phyloP scores from a whole-genome alignment of 2,113 vertebrate genomes.

The Mesoclemmys tuberculata region DNA sequence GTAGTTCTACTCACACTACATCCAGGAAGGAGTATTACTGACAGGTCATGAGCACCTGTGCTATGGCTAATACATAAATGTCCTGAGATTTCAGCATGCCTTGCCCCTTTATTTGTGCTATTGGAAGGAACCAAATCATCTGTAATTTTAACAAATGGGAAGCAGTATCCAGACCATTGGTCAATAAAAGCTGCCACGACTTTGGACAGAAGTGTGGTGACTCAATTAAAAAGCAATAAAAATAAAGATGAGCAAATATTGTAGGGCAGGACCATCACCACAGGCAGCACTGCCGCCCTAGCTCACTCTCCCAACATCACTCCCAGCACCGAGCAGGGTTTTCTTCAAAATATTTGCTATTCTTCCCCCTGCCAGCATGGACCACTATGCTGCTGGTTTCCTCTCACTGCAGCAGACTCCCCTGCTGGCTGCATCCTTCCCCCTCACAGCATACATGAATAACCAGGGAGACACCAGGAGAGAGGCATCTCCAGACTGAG shows the following conservation, averaged over 20 bases:
- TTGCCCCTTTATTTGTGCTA: neutral
- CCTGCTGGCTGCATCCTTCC: neutral
- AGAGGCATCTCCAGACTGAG: neutral
- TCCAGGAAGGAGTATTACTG: neutral
- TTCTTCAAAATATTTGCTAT: neutral
- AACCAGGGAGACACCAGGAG: neutral
- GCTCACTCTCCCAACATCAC: rapidly evolving
- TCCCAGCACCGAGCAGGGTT: neutral
- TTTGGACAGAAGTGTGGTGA: neutral
- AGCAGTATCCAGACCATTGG: neutral
- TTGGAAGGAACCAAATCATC: rapidly evolving
- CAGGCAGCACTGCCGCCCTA: neutral
- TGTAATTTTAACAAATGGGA: neutral
- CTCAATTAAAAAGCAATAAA: neutral
- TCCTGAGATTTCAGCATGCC: neutral
- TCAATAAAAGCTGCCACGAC: neutral
- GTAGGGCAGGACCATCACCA: neutral
- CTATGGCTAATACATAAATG: neutral
- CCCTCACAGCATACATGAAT: neutral
- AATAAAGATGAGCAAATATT: rapidly evolving
- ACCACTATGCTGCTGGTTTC: neutral
- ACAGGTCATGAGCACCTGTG: neutral
- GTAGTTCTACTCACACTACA: neutral
- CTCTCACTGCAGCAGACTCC: rapidly evolving
- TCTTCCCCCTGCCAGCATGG: neutral